Evolutionary conservation across 1,140 invertebrate genomes (phyloP), one percentile per base, ranked within the genome.

Genomic region (Hypsibius dujardini): DNA sequence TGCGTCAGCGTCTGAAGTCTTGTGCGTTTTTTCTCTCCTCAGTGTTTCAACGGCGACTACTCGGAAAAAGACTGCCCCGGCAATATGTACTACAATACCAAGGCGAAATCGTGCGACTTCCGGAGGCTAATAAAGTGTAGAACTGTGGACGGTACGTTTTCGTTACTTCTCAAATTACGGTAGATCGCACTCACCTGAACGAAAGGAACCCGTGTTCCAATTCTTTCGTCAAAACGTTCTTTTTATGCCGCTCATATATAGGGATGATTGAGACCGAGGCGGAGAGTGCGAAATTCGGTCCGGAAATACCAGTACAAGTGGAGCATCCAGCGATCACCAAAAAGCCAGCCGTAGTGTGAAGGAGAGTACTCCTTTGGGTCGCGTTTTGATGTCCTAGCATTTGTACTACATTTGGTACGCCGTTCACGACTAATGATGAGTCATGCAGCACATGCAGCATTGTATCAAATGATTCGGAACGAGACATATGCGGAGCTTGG

Each of bases 11-110:
- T 28, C 28, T 28, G 28, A 28, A 28, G 28, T 28, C 28, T 28
- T 28, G 28, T 28, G 28, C 28, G 28, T 28, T 28, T 28, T 28
- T 28, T 56, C 50, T 7, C n/a, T n/a, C n/a, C n/a, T 56, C 50
- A 56, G 50, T 56, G 50, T 56, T 56, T 56, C n/a, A 56, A 56
- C n/a, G 50, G 50, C 7, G 7, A 7, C 50, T 56, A 56, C 50
- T 56, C 50, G 50, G 50, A 56, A n/a, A 56, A 12, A 7, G 50
- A 56, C 50, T 56, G 50, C n/a, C 50, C 50, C 7, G 50, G 50
- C 7, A 56, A 56, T 56, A 56, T 56, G 50, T 56, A 56, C n/a
- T 56, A 12, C n/a, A 56, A 56, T n/a, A 56, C n/a, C 50, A 56
- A 56, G n/a, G n/a, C 50, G 7, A 56, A n/a, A n/a, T 12, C 7